A percentile compares a stretch with the other conserved stretches of the same genome.
phyloP scores from a whole-genome alignment of 53 echinoderm and acorn worm genomes.

The Holothuria leucospilota region DNA sequence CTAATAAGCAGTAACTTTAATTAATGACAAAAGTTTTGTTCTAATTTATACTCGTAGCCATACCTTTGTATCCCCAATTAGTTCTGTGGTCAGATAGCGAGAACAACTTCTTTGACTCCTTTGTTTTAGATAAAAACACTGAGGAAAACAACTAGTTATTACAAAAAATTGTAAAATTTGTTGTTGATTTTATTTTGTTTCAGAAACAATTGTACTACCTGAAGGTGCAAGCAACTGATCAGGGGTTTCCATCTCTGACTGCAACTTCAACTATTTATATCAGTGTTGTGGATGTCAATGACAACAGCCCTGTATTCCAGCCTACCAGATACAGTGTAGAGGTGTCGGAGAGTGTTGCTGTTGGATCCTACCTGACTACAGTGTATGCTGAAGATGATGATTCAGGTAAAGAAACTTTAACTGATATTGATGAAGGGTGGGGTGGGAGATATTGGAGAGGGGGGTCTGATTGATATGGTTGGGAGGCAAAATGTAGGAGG shows the following conservation, averaged over 20 bases:
- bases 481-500: background rate
- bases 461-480: background rate
- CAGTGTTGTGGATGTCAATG: constrained; percentile 87
- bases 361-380: constrained; percentile 70
- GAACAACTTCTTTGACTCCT: too few relatives aligned
- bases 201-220: constrained; percentile 88
- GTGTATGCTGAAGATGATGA: constrained; percentile 80
- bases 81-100: too few relatives aligned
- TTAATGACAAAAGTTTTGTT: too few relatives aligned
- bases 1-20: too few relatives aligned
- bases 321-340: constrained; percentile 76
- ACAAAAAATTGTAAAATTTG: background rate
- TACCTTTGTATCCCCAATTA: too few relatives aligned
- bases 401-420: constrained; percentile 64
- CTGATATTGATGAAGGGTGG: background rate
- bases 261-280: constrained; percentile 77
- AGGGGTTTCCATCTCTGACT: constrained; percentile 65
- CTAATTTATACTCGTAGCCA: too few relatives aligned
- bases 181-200: background rate
- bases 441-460: background rate
- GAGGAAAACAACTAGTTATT: background rate
- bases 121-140: too few relatives aligned
- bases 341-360: constrained; percentile 73
- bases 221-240: constrained; percentile 76
- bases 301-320: constrained; percentile 76